Conservation (phyloP, 2,797 vertebrate species). For the Spinibarbus caldwelli region DNA sequence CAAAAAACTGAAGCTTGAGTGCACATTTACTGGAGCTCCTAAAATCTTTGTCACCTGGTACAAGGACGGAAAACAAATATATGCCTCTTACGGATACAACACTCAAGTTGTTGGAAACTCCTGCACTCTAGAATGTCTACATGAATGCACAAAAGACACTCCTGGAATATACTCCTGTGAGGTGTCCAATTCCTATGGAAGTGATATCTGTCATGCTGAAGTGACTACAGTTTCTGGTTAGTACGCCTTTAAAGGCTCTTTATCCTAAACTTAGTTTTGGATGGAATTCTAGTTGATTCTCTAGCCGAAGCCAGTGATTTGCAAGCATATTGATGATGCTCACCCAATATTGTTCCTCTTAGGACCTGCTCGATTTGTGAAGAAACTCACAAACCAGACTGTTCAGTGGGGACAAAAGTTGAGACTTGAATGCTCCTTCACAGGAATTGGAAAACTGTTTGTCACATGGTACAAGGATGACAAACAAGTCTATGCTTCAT, state of each 20-base stretch:
- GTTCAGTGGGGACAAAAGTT: constrained; percentile 85
- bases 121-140: constrained; percentile 50
- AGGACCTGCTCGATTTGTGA: constrained; percentile 82
- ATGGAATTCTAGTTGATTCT: constrained; percentile 4
- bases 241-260: constrained; percentile 53
- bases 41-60: constrained; percentile 60
- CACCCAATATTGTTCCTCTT: constrained; percentile 59
- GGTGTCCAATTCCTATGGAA: constrained; percentile 87
- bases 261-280: not conserved
- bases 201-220: constrained; percentile 81
- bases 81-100: constrained; percentile 76
- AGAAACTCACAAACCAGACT: constrained; percentile 81
- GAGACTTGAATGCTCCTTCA: constrained; percentile 86
- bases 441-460: constrained; percentile 82
- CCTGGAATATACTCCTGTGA: constrained; percentile 72
- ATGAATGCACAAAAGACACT: constrained; percentile 48
- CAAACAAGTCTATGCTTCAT: constrained; percentile 84
- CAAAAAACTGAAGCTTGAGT: constrained; percentile 80
- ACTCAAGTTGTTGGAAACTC: constrained; percentile 56
- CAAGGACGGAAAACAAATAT: constrained; percentile 75
- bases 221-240: constrained; percentile 81
- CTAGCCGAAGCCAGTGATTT: not conserved
- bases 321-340: constrained; percentile 1
- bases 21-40: constrained; percentile 80
- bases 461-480: constrained; percentile 89